phyloP scores from a whole-genome alignment of 1,140 invertebrate species.

The Branchinecta lindahli region DNA sequence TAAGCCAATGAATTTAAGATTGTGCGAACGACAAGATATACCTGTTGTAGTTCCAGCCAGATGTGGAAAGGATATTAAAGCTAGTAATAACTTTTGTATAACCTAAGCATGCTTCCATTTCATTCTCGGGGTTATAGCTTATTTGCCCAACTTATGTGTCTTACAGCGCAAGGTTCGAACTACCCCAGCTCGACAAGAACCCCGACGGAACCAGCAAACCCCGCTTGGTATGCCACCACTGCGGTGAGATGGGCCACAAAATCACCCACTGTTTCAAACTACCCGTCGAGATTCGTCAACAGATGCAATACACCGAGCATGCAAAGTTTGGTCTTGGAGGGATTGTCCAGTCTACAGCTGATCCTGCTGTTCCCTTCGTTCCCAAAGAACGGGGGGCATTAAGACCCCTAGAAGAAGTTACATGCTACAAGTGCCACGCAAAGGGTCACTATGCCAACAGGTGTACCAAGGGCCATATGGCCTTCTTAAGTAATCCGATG shows the following conservation, averaged over 20 bases:
- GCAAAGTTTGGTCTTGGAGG: neutral
- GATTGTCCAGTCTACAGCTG: constrained; percentile 20
- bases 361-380: constrained; percentile 23
- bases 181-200: constrained; percentile 51
- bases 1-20: too few relatives aligned
- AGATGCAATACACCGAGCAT: constrained; percentile 17
- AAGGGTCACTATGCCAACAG: constrained; percentile 99
- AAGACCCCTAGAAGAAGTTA: constrained; percentile 76
- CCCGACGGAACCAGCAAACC: constrained; percentile 68
- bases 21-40: too few relatives aligned
- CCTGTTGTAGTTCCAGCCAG: too few relatives aligned
- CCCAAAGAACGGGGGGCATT: constrained; percentile 17
- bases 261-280: constrained; percentile 78
- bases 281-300: constrained; percentile 42
- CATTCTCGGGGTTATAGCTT: too few relatives aligned
- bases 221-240: constrained; percentile 78
- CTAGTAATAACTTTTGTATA: too few relatives aligned
- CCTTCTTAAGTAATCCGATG: constrained; percentile 59
- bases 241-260: constrained; percentile 90
- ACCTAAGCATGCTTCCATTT: too few relatives aligned
- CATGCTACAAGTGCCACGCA: constrained; percentile 92
- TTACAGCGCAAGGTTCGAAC: constrained; percentile 70
- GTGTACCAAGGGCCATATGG: constrained; percentile 90
- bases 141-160: constrained; percentile 15
- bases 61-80: too few relatives aligned